Evolutionary conservation across 2,113 vertebrate species (phyloP).

Genomic region (Caretta caretta): DNA sequence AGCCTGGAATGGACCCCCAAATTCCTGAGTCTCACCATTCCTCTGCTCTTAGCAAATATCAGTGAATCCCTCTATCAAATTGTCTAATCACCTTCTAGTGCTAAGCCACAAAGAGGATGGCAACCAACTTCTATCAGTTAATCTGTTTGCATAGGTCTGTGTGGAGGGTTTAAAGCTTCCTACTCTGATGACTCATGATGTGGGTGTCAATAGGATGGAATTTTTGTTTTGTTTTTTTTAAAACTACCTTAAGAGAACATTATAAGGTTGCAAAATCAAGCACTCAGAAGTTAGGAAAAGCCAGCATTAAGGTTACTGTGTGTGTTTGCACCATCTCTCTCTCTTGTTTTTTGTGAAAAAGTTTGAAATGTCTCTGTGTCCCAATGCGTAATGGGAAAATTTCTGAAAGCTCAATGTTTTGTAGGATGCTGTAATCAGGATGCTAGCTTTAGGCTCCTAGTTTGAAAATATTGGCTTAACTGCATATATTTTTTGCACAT

Average conservation of each 20-base stretch:
- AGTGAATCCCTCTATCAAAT: background rate
- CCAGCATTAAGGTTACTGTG: background rate
- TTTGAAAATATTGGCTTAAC: background rate
- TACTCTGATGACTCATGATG: background rate
- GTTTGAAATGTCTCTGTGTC: background rate
- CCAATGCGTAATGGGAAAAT: background rate
- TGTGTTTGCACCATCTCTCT: background rate
- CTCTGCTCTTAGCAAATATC: background rate
- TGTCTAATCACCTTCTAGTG: background rate
- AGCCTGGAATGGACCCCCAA: background rate
- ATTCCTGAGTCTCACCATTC: background rate
- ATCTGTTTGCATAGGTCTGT: background rate
- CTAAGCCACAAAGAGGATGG: background rate
- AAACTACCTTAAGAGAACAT: background rate
- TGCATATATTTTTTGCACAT: background rate
- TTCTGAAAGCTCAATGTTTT: background rate
- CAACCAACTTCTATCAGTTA: background rate
- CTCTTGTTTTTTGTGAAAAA: background rate
- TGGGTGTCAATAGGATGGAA: background rate
- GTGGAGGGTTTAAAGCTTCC: background rate
- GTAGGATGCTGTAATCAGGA: background rate
- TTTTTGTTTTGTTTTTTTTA: background rate
- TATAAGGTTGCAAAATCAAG: background rate
- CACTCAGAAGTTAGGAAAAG: background rate
- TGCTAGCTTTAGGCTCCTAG: background rate